phyloP scores from a whole-genome alignment of 2,113 vertebrate genomes.

The Noturus placidus region DNA sequence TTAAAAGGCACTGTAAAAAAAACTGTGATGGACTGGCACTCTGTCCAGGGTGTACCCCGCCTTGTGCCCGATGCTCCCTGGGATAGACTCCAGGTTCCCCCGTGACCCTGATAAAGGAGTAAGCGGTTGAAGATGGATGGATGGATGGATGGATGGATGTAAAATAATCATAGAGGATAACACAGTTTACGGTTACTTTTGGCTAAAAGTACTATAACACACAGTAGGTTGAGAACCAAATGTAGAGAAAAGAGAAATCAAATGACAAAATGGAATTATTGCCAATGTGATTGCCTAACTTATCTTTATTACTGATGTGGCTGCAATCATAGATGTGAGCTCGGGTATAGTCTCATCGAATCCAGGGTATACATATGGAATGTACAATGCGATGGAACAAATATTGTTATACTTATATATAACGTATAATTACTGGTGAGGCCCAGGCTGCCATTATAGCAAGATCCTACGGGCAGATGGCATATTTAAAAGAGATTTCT shows the following conservation, averaged over 20 bases:
- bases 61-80: too few species aligned
- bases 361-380: constrained; percentile 14
- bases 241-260: background rate
- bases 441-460: constrained; percentile 17
- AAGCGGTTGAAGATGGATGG: too few species aligned
- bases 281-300: background rate
- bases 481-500: background rate
- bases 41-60: too few species aligned
- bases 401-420: constrained; percentile 15
- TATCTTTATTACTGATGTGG: background rate
- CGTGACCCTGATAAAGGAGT: too few species aligned
- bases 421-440: background rate
- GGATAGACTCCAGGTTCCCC: too few species aligned
- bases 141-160: too few species aligned
- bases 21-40: too few species aligned
- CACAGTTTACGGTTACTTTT: background rate
- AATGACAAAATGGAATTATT: too few species aligned
- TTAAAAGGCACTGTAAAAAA: background rate
- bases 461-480: background rate
- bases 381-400: constrained; percentile 26
- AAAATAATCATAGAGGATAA: background rate
- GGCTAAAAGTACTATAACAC: background rate
- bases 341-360: background rate
- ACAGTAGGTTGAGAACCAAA: too few species aligned
- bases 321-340: background rate